Conservation (phyloP, 2,797 vertebrate species). For the Acrocephalus scirpaceus region DNA sequence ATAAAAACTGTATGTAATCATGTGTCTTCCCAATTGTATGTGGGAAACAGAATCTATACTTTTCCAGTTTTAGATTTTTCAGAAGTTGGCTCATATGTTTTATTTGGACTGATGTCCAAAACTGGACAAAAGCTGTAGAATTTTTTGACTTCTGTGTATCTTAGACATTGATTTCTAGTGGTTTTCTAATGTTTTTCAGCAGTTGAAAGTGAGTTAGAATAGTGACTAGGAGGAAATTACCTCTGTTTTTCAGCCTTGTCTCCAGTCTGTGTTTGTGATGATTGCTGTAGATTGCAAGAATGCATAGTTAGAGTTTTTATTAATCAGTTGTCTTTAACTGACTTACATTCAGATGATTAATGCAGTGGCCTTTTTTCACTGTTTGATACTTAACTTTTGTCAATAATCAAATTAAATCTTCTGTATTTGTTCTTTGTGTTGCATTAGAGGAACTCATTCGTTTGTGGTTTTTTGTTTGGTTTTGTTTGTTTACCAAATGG, state of each 20-base stretch:
- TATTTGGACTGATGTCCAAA: not conserved
- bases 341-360: not conserved
- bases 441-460: not conserved
- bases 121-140: not conserved
- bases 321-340: not conserved
- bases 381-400: not conserved
- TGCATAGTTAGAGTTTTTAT: not conserved
- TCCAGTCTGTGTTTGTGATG: not conserved
- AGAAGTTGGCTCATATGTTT: not conserved
- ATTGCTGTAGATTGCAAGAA: not conserved
- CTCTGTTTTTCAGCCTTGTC: not conserved
- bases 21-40: not conserved
- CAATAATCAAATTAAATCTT: not conserved
- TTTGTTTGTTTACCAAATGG: not conserved
- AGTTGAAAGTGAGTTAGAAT: not conserved
- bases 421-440: not conserved
- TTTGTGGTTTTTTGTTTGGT: not conserved
- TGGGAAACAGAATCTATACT: not conserved
- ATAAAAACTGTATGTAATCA: not conserved
- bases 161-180: not conserved
- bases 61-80: not conserved
- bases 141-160: not conserved
- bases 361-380: not conserved
- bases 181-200: not conserved
- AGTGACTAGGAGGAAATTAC: not conserved